Evolutionary conservation across 2,888 invertebrate genomes (phyloP).

Genomic region (Hirtodrosophila confusa): DNA sequence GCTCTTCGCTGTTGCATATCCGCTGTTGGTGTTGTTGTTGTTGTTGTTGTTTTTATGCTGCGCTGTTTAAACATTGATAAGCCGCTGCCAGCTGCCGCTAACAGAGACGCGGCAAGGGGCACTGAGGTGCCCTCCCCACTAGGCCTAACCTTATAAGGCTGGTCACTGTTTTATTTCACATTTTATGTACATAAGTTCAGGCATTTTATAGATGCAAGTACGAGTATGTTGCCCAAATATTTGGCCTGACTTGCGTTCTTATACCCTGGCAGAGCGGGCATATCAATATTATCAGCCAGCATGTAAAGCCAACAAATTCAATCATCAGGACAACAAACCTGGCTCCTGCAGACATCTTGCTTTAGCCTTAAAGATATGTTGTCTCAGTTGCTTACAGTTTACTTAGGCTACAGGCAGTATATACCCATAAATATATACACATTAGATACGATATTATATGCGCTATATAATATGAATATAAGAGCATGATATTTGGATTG

Average conservation of each 20-base stretch:
- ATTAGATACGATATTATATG: too few relatives aligned
- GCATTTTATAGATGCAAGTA: slow-evolving; percentile 39
- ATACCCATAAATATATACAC: too few relatives aligned
- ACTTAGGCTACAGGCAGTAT: too few relatives aligned
- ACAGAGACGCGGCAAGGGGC: too few relatives aligned
- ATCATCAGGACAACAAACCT: too few relatives aligned
- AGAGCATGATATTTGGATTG: too few relatives aligned
- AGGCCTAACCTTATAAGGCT: slow-evolving; percentile 14
- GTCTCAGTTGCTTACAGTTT: too few relatives aligned
- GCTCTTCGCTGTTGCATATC: slow-evolving; percentile 23
- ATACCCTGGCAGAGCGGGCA: slow-evolving; percentile 4
- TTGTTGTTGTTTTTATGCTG: slow-evolving; percentile 24
- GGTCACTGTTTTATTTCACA: slow-evolving; percentile 60
- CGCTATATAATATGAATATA: too few relatives aligned
- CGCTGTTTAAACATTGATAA: slow-evolving; percentile 75
- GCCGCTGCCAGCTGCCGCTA: slow-evolving; percentile 34
- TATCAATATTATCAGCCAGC: too few relatives aligned
- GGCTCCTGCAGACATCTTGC: too few relatives aligned
- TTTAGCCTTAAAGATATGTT: too few relatives aligned
- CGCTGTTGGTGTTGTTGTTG: slow-evolving; percentile 1
- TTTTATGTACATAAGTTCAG: slow-evolving; percentile 50
- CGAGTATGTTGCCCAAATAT: slow-evolving; percentile 43
- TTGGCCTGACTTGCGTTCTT: slow-evolving; percentile 22
- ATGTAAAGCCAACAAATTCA: too few relatives aligned
- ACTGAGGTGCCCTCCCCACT: not conserved